These are phyloP conservation scores for Sebastolobus altivelis DNA, from an alignment of 2,797 vertebrate species.

Conservation along the genomic window DNA sequence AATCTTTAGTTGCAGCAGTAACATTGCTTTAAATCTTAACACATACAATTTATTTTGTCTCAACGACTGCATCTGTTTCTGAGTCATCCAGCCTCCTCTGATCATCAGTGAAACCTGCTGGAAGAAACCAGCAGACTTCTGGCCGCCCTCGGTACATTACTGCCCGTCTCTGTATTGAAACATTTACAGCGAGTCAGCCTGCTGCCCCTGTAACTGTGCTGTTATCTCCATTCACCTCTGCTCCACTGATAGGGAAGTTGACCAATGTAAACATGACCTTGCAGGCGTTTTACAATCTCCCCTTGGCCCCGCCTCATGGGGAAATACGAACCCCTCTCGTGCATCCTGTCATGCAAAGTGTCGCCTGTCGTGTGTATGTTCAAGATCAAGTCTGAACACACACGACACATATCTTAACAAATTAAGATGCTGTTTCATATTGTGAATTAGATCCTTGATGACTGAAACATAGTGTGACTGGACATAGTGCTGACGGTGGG, in stretches of 20 bases:
- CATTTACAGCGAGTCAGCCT: not conserved
- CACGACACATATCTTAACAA: not conserved
- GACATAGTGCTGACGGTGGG: not conserved
- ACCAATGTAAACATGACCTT: conserved; percentile 64
- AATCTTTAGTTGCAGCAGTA: not conserved
- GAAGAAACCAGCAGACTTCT: not conserved
- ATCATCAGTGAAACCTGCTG: not conserved
- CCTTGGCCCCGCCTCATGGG: not conserved
- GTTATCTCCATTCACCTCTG: conserved; percentile 43
- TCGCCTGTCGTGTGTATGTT: not conserved
- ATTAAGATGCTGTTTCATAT: not conserved
- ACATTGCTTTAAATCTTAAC: not conserved
- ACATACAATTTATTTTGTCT: not conserved
- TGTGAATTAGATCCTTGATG: not conserved
- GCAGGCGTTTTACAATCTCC: conserved; percentile 22
- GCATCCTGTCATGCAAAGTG: not conserved
- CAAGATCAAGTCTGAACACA: not conserved
- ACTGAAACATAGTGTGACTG: no score
- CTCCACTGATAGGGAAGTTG: conserved; percentile 28
- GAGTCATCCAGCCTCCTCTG: not conserved
- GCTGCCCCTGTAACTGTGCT: not conserved
- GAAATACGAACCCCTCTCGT: conserved; percentile 50
- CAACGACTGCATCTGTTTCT: not conserved
- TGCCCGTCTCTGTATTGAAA: not conserved
- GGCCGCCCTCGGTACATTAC: not conserved